phyloP scores from a whole-genome alignment of 1,140 invertebrate species.

The Araneus ventricosus region DNA sequence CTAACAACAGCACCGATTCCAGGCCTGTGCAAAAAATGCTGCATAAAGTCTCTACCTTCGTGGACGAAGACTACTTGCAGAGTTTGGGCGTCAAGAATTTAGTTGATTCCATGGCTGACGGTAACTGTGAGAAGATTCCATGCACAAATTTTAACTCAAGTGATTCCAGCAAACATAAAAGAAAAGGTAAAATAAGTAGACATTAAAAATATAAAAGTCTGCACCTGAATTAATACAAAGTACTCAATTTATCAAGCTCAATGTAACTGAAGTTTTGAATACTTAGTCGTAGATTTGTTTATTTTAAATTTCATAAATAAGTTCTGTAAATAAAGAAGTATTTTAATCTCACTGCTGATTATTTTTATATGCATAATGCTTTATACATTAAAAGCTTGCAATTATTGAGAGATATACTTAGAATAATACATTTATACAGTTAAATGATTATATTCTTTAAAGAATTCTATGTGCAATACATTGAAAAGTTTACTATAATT shows the following conservation, averaged over 20 bases:
- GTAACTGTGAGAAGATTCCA: slow-evolving; percentile 60
- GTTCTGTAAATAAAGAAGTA: not conserved
- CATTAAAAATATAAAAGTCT: not conserved
- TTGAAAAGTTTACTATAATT: no score
- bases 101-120: slow-evolving; percentile 69
- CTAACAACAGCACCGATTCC: not conserved
- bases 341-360: not conserved
- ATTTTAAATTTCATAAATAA: not conserved
- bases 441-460: no score
- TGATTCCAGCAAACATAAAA: not conserved
- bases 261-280: not conserved
- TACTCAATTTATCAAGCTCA: not conserved
- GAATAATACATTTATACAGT: no score
- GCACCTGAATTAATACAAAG: not conserved
- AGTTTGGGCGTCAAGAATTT: slow-evolving; percentile 47
- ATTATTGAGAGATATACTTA: no score
- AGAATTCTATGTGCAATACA: no score
- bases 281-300: not conserved
- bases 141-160: slow-evolving; percentile 28
- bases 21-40: slow-evolving; percentile 57
- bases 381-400: no score
- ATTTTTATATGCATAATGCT: no score
- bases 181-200: not conserved
- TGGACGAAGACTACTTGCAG: slow-evolving; percentile 30
- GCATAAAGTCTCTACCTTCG: slow-evolving; percentile 9